These are phyloP conservation scores for Sebastolobus altivelis DNA, from an alignment of 2,797 vertebrate genomes.

Conservation along the genomic window DNA sequence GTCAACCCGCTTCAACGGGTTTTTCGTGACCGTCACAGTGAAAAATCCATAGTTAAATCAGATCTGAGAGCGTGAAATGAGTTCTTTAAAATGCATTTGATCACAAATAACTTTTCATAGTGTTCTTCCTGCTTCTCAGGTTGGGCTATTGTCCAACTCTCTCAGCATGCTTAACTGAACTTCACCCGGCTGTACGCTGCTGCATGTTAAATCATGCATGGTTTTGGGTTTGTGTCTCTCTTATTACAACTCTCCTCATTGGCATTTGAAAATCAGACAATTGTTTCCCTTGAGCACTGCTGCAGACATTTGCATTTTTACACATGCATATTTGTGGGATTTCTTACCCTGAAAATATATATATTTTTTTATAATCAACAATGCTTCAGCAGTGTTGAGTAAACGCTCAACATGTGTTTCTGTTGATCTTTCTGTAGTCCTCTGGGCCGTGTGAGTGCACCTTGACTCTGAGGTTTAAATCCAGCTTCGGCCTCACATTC, in stretches of 20 bases:
- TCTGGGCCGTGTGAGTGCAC: conserved; percentile 11
- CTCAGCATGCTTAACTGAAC: background rate
- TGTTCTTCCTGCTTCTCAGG: background rate
- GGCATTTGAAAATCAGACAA: background rate
- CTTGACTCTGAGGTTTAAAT: conserved; percentile 47
- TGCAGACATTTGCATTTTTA: background rate
- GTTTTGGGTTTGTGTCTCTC: background rate
- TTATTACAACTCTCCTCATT: background rate
- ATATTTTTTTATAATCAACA: background rate
- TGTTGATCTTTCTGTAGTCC: conserved; percentile 12
- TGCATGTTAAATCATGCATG: background rate
- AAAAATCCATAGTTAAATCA: background rate
- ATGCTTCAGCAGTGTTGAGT: background rate
- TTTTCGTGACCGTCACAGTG: background rate
- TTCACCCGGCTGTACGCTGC: background rate
- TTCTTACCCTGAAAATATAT: background rate
- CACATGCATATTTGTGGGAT: background rate
- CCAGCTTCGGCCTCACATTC: conserved; percentile 69
- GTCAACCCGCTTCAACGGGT: background rate
- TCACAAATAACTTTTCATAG: background rate
- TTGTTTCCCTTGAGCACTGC: background rate
- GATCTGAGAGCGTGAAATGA: conserved; percentile 6
- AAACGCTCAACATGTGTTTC: conserved; percentile 9
- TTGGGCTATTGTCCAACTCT: background rate
- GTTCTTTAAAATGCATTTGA: background rate